Percentiles rank a stretch among this genome's conserved stretches.
phyloP scores from a whole-genome alignment of 1,140 invertebrate species.

The Grapholita molesta region DNA sequence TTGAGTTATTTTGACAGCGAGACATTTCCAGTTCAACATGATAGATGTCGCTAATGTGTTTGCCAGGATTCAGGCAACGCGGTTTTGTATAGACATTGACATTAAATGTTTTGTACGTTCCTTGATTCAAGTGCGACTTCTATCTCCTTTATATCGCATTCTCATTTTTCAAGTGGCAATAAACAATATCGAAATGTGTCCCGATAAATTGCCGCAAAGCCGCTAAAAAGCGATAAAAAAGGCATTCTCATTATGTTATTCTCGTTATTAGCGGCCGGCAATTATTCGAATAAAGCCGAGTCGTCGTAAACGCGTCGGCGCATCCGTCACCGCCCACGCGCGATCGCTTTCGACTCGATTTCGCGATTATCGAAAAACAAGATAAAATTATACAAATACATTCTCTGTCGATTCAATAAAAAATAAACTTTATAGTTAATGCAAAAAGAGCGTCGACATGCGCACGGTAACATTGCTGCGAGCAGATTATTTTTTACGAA shows the following conservation, averaged over 20 bases:
- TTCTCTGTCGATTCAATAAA: neutral
- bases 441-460: neutral
- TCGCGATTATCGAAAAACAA: slow-evolving; percentile 16
- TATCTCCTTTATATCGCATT: neutral
- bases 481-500: neutral
- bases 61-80: too few species aligned
- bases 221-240: slow-evolving; percentile 17
- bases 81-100: neutral
- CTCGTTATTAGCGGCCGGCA: slow-evolving; percentile 19
- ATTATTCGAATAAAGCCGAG: slow-evolving; percentile 40
- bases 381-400: neutral
- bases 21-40: too few species aligned
- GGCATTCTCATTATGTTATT: slow-evolving; percentile 28
- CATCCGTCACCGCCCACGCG: slow-evolving; percentile 28
- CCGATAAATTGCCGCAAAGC: neutral
- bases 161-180: neutral
- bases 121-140: neutral
- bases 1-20: too few species aligned
- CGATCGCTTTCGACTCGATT: slow-evolving; percentile 28
- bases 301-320: slow-evolving; percentile 29
- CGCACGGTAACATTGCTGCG: neutral
- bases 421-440: neutral
- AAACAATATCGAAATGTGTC: neutral
- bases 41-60: too few species aligned
- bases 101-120: neutral